Percentiles rank a stretch among this genome's conserved stretches.
Evolutionary conservation across 2,888 invertebrate genomes (phyloP).

Genomic region (Herminia tarsipennalis): DNA sequence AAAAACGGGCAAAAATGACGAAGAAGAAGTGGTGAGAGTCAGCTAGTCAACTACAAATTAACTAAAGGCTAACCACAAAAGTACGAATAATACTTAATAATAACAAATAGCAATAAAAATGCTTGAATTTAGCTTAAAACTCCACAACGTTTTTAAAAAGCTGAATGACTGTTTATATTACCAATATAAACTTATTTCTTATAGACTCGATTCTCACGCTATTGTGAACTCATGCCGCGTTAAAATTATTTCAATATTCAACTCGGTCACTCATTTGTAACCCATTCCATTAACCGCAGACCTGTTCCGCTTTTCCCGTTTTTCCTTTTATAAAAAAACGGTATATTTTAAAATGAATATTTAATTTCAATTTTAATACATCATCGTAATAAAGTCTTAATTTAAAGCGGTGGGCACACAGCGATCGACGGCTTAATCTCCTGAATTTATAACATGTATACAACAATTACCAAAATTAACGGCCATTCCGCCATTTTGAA

Average conservation of each 20-base stretch:
- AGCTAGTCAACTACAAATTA: no score
- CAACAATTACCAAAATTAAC: conserved; percentile 74
- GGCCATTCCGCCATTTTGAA: conserved; percentile 61
- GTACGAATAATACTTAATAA: no score
- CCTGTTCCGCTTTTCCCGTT: background rate
- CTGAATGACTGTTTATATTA: no score
- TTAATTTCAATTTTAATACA: conserved; percentile 40
- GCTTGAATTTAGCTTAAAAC: no score
- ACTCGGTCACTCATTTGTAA: background rate
- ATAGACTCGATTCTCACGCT: no score
- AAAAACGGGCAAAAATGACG: no score
- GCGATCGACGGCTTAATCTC: conserved; percentile 57
- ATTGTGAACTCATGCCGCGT: no score
- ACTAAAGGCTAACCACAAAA: no score
- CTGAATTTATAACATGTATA: conserved; percentile 70
- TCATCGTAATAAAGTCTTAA: conserved; percentile 37
- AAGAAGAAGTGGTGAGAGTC: no score
- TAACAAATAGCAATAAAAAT: no score
- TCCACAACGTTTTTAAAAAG: no score
- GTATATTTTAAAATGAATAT: conserved; percentile 25
- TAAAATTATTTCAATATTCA: background rate
- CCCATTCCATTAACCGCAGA: conserved; percentile 4
- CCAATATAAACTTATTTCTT: no score
- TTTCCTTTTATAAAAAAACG: background rate
- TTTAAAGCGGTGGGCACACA: conserved; percentile 43